These are phyloP conservation scores for Arctopsyche grandis DNA, from an alignment of 1,140 invertebrate species.

Conservation along the genomic window DNA sequence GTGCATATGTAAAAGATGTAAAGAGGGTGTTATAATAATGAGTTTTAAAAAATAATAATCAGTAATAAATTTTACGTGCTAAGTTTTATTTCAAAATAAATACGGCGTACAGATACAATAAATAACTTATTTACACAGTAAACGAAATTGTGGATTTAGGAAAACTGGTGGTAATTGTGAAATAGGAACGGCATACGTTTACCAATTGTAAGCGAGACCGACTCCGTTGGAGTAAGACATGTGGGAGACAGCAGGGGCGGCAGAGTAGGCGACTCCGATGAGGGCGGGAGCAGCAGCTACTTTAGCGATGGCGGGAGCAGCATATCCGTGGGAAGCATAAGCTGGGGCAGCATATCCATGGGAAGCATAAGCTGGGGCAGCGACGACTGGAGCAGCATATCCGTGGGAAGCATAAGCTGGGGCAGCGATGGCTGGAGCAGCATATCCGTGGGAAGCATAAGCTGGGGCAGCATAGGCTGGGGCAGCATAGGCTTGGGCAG, in stretches of 20 bases:
- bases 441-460: conserved; percentile 58
- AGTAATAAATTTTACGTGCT: conserved; percentile 27
- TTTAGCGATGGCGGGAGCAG: conserved; percentile 57
- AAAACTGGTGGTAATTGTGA: background rate
- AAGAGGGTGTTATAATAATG: too few species aligned
- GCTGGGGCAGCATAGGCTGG: conserved; percentile 59
- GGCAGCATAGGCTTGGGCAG: conserved; percentile 41
- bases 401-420: conserved; percentile 54
- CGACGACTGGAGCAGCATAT: conserved; percentile 43
- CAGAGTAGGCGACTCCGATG: conserved; percentile 70
- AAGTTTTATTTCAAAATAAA: conserved; percentile 32
- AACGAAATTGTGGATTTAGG: background rate
- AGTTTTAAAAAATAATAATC: background rate
- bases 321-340: conserved; percentile 56
- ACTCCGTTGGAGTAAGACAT: conserved; percentile 72
- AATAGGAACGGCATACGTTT: conserved; percentile 48
- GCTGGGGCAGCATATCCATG: conserved; percentile 57
- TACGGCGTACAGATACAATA: conserved; percentile 7
- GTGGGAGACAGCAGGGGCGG: conserved; percentile 74
- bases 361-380: conserved; percentile 53
- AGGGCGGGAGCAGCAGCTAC: conserved; percentile 62
- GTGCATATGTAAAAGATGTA: too few species aligned
- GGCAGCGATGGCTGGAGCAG: conserved; percentile 57
- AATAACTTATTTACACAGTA: conserved; percentile 38
- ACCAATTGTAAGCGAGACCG: conserved; percentile 69